Conservation (phyloP, 2,113 vertebrate species). For the Turdus rufiventris region DNA sequence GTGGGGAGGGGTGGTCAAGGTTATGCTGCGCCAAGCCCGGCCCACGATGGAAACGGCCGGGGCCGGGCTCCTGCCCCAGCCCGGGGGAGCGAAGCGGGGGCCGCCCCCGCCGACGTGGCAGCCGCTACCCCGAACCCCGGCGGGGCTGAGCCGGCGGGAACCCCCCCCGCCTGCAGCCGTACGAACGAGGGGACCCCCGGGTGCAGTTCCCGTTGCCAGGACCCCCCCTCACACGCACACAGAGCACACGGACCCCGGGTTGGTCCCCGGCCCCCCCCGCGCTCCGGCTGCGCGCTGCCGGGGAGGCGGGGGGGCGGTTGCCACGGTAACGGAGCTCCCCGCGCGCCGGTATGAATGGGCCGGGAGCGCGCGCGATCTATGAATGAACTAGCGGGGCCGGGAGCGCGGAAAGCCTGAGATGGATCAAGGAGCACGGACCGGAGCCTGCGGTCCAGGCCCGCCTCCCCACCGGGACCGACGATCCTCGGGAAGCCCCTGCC, state of each 20-base stretch:
- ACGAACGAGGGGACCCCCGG: not conserved
- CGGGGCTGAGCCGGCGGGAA: not conserved
- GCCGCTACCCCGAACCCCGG: not conserved
- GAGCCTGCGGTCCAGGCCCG: not conserved
- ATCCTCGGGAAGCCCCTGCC: not conserved
- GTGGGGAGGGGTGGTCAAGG: not conserved
- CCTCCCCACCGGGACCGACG: too few species aligned
- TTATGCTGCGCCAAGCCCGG: not conserved
- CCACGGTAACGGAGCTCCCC: not conserved
- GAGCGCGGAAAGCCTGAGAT: not conserved
- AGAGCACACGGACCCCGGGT: not conserved
- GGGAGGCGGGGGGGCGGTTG: not conserved
- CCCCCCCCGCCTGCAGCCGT: not conserved
- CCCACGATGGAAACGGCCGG: not conserved
- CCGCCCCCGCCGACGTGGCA: not conserved
- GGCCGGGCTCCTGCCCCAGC: not conserved
- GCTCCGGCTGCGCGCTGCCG: not conserved
- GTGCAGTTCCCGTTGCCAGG: not conserved
- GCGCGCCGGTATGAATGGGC: constrained; percentile 24
- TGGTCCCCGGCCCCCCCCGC: not conserved
- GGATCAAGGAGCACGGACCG: fast-evolving
- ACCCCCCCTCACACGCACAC: not conserved
- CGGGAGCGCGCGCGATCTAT: constrained; percentile 11
- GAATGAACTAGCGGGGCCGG: constrained; percentile 11
- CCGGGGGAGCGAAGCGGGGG: not conserved